A percentile compares a stretch with the other conserved stretches of the same genome.
These are phyloP conservation scores for Eumerus sabulonum DNA, from an alignment of 2,888 invertebrate species.

Conservation along the genomic window DNA sequence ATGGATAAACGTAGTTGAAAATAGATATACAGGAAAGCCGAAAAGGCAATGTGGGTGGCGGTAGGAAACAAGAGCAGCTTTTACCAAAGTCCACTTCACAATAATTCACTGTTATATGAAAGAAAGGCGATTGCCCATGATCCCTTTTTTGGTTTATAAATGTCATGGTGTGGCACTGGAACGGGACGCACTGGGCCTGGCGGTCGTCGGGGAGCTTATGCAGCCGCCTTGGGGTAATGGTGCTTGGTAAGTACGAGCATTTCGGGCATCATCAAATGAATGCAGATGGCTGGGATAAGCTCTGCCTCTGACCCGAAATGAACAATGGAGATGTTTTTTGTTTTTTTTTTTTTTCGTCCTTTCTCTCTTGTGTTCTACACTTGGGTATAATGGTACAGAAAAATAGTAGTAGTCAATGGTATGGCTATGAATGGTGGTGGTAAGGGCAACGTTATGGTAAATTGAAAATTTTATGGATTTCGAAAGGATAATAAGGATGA, in stretches of 20 bases:
- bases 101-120: constrained; percentile 68
- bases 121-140: constrained; percentile 68
- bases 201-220: constrained; percentile 22
- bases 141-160: constrained; percentile 67
- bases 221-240: constrained; percentile 57
- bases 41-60: not conserved
- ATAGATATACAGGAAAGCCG: no score
- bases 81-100: constrained; percentile 67
- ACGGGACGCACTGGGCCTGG: not conserved
- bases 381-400: constrained; percentile 46
- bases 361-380: constrained; percentile 1
- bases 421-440: constrained; percentile 27
- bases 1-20: not conserved
- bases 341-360: constrained; percentile 8
- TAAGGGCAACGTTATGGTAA: constrained; percentile 52
- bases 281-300: constrained; percentile 67
- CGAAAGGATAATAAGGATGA: constrained; percentile 67
- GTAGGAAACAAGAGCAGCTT: constrained; percentile 57
- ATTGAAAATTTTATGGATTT: constrained; percentile 68
- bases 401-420: constrained; percentile 33
- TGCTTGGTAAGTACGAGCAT: constrained; percentile 58
- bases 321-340: constrained; percentile 49
- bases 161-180: constrained; percentile 27
- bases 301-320: constrained; percentile 54
- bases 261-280: constrained; percentile 67